These are phyloP conservation scores for Craniophora ligustri DNA, from an alignment of 2,888 invertebrate species.

Conservation along the genomic window DNA sequence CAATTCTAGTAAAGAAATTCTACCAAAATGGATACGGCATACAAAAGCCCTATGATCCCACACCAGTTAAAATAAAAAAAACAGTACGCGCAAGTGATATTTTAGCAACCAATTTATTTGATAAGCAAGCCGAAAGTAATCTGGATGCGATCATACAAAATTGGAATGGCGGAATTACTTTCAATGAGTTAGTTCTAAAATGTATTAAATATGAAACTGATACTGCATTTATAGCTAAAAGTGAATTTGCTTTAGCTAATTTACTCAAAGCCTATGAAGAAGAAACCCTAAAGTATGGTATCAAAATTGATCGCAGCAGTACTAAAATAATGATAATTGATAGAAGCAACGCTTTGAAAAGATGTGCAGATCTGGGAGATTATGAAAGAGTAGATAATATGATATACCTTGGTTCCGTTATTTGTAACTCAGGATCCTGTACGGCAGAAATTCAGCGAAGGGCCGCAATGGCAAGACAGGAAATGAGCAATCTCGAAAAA, in stretches of 20 bases:
- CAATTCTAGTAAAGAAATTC: not conserved
- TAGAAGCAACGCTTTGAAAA: not conserved
- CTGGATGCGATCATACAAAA: not conserved
- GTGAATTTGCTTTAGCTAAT: not conserved
- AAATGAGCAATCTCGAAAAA: not conserved
- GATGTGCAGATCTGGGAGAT: too few species aligned
- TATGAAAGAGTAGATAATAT: not conserved
- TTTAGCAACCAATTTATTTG: not conserved
- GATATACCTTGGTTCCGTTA: not conserved
- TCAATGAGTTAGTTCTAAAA: not conserved
- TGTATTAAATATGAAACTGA: not conserved
- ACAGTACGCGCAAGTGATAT: not conserved
- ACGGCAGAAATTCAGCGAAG: not conserved
- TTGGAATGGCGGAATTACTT: not conserved
- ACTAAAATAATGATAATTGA: not conserved
- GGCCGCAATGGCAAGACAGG: not conserved
- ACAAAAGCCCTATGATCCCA: not conserved
- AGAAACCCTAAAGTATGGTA: not conserved
- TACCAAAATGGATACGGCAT: not conserved
- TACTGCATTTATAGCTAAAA: not conserved
- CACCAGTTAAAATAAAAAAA: not conserved
- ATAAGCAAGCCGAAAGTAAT: not conserved
- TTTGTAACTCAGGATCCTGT: not conserved
- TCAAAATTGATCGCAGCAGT: not conserved
- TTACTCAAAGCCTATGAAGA: not conserved